These are phyloP conservation scores for Anticlea derivata DNA, from an alignment of 2,888 invertebrate species.

Conservation along the genomic window DNA sequence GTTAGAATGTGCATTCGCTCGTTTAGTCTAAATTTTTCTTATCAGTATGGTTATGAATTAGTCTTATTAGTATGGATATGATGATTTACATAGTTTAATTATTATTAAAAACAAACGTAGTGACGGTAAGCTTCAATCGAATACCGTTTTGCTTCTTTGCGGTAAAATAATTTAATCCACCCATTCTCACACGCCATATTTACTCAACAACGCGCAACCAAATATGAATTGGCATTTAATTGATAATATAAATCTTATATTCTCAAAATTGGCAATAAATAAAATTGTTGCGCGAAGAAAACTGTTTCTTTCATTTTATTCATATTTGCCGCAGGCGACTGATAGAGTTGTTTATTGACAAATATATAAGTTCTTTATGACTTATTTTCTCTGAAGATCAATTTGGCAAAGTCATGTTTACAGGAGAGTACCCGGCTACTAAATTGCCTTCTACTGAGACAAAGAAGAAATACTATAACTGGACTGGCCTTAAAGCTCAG, in stretches of 20 bases:
- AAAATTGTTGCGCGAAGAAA: slow-evolving; percentile 23
- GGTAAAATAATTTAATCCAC: not conserved
- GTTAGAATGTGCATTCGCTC: too few species aligned
- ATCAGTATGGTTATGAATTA: too few species aligned
- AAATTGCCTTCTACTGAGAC: too few species aligned
- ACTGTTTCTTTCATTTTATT: slow-evolving; percentile 16
- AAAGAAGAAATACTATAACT: too few species aligned
- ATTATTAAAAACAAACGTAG: too few species aligned
- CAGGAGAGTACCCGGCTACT: too few species aligned
- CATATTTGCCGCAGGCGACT: slow-evolving; percentile 7
- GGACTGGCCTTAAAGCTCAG: too few species aligned
- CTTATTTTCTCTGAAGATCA: not conserved
- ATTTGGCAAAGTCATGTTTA: too few species aligned
- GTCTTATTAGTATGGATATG: too few species aligned
- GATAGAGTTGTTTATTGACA: not conserved
- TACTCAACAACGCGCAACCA: slow-evolving; percentile 26
- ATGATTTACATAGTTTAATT: too few species aligned
- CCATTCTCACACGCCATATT: slow-evolving; percentile 20
- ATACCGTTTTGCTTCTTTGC: not conserved
- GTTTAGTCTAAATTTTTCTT: too few species aligned
- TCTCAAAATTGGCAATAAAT: slow-evolving; percentile 28
- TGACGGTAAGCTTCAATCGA: too few species aligned
- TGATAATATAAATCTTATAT: slow-evolving; percentile 25
- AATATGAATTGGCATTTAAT: slow-evolving; percentile 32
- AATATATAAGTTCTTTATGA: not conserved